These are phyloP conservation scores for Maniola jurtina DNA, from an alignment of 1,140 invertebrate species.

Conservation along the genomic window DNA sequence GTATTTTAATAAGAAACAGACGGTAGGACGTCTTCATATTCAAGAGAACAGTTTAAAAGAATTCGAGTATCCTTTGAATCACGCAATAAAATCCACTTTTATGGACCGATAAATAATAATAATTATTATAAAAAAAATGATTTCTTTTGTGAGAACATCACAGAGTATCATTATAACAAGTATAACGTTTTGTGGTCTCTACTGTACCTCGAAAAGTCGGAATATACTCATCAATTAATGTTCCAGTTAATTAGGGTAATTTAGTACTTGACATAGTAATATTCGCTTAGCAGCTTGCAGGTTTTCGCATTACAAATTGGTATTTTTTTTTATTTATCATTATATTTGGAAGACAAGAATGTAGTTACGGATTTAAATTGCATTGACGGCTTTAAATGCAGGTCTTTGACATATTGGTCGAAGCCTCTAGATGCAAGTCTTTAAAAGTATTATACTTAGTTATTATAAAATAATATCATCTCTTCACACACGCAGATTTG, in stretches of 20 bases:
- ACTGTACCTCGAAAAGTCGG: background rate
- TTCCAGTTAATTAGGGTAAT: background rate
- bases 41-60: too few species aligned
- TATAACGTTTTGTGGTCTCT: conserved; percentile 25
- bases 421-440: background rate
- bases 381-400: background rate
- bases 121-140: background rate
- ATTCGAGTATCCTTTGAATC: too few species aligned
- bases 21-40: too few species aligned
- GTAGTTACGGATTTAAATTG: too few species aligned
- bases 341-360: too few species aligned
- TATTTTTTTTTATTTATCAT: too few species aligned
- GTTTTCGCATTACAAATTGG: too few species aligned
- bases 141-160: conserved; percentile 14
- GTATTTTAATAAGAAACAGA: too few species aligned
- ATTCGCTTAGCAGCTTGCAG: too few species aligned
- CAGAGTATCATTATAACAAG: conserved; percentile 23
- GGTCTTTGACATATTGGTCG: background rate
- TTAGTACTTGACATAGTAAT: background rate
- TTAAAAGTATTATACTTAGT: background rate
- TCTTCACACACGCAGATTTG: too few species aligned
- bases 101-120: background rate
- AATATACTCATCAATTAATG: conserved; percentile 1
- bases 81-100: too few species aligned
- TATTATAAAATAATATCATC: background rate